These are phyloP conservation scores for Acomys russatus DNA, from an alignment of 2,797 vertebrate genomes.

Conservation along the genomic window DNA sequence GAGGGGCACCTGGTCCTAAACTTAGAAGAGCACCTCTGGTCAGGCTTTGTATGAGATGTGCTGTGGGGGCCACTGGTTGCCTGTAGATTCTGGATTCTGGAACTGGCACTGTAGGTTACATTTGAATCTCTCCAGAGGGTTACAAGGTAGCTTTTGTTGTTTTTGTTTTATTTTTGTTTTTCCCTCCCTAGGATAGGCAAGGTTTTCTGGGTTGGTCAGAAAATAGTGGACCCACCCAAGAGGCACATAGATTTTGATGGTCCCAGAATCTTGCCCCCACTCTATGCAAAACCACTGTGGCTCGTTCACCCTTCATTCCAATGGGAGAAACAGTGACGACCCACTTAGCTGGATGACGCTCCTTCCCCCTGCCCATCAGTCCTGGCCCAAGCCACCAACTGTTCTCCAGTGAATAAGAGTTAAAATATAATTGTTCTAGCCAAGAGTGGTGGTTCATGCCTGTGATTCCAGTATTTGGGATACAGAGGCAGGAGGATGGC, in stretches of 20 bases:
- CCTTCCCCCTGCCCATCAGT: neutral
- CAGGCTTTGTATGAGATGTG: conserved; percentile 4
- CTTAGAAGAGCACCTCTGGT: neutral
- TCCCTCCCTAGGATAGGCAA: neutral
- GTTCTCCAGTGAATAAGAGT: neutral
- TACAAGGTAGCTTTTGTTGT: neutral
- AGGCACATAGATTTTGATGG: neutral
- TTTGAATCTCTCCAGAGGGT: neutral
- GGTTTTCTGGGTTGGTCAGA: neutral
- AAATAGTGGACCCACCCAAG: neutral
- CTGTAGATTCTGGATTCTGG: neutral
- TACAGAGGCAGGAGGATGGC: neutral
- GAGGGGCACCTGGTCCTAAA: neutral
- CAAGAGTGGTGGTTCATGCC: neutral
- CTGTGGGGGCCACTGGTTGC: neutral
- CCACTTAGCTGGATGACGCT: neutral
- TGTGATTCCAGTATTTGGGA: neutral
- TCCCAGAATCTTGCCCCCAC: neutral
- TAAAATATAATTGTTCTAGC: neutral
- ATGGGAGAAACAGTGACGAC: neutral
- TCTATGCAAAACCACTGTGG: neutral
- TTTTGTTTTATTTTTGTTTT: neutral
- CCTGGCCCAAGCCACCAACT: neutral
- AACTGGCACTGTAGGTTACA: neutral
- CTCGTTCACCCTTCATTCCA: neutral